Evolutionary conservation across 2,113 vertebrate genomes (phyloP).

Genomic region (Callionymus lyra): DNA sequence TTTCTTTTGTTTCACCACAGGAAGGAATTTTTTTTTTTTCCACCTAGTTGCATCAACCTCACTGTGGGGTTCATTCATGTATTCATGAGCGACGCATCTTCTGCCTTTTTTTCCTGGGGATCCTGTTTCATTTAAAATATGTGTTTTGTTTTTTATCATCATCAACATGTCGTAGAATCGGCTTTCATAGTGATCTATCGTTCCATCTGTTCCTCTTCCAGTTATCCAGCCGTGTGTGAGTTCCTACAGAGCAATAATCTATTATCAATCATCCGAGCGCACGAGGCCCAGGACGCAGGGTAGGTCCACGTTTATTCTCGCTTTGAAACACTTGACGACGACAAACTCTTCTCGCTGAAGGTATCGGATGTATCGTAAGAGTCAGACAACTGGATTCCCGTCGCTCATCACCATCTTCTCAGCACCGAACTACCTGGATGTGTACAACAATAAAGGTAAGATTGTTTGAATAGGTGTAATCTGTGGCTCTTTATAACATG

Average conservation of each 20-base stretch:
- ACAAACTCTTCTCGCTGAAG: constrained; percentile 17
- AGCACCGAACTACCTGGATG: constrained; percentile 78
- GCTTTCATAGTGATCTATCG: constrained; percentile 1
- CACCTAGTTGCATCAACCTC: constrained; percentile 41
- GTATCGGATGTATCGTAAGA: constrained; percentile 78
- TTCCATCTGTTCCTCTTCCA: constrained; percentile 42
- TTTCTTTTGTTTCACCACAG: no score
- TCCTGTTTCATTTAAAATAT: no score
- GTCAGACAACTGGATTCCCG: constrained; percentile 75
- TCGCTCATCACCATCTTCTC: constrained; percentile 79
- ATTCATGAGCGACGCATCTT: constrained; percentile 26
- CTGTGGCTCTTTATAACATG: no score
- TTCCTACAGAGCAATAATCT: constrained; percentile 99
- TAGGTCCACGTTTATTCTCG: constrained; percentile 55
- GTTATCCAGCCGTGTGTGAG: constrained; percentile 97
- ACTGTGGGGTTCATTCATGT: constrained; percentile 18
- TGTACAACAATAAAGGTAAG: constrained; percentile 80
- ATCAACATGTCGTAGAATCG: no score
- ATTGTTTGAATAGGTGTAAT: neutral
- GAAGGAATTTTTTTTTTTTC: no score
- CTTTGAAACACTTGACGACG: neutral
- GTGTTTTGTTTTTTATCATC: no score
- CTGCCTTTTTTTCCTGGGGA: constrained; percentile 7
- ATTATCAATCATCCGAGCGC: constrained; percentile 96
- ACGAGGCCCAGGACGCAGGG: constrained; percentile 98